phyloP scores from a whole-genome alignment of 2,113 vertebrate genomes.

The Geococcyx californianus region DNA sequence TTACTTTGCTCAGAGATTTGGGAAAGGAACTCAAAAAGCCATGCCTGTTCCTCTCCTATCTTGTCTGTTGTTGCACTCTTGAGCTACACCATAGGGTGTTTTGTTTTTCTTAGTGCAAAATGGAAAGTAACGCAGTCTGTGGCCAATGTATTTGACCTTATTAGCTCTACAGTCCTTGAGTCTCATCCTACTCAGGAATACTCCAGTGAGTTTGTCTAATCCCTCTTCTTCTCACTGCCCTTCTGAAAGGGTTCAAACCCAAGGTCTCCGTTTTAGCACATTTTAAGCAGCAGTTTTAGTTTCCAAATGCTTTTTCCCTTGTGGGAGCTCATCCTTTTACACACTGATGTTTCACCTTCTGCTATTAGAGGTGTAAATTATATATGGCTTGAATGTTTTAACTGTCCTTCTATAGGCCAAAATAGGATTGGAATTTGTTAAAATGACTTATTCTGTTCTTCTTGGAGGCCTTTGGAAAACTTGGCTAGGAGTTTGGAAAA shows the following conservation, averaged over 20 bases:
- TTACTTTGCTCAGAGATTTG: neutral
- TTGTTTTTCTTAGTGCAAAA: neutral
- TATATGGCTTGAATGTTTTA: neutral
- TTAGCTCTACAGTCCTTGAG: neutral
- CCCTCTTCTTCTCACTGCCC: neutral
- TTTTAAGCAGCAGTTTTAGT: neutral
- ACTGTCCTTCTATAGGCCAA: neutral
- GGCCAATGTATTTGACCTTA: neutral
- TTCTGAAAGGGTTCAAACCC: constrained; percentile 11
- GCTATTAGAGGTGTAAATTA: neutral
- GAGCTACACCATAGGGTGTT: neutral
- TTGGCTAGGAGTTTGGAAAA: neutral
- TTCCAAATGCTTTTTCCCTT: neutral
- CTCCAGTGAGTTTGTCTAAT: neutral
- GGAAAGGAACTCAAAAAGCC: neutral
- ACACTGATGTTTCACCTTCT: neutral
- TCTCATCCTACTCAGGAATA: neutral
- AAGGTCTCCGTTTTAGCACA: constrained; percentile 3
- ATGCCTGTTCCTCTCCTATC: neutral
- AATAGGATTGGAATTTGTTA: neutral
- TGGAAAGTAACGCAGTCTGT: neutral
- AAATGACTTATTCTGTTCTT: neutral
- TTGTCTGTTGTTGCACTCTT: neutral
- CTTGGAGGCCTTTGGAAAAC: neutral
- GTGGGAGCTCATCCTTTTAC: neutral